These are phyloP conservation scores for Steinernema khuongi DNA, from an alignment of 1,140 invertebrate species.

Conservation along the genomic window DNA sequence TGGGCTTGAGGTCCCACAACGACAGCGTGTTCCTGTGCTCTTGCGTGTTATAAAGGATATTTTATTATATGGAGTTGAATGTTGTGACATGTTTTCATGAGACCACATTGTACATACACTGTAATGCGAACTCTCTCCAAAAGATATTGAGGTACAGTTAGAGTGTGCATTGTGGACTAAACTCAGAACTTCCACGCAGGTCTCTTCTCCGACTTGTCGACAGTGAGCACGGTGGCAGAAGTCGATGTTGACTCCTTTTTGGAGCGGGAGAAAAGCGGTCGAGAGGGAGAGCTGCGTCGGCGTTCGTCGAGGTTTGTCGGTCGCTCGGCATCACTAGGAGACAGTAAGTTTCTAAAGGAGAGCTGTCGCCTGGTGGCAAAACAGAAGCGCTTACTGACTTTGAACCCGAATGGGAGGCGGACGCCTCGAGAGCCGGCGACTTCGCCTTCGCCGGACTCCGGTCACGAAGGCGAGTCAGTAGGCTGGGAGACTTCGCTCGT, in stretches of 20 bases:
- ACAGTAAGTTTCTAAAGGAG: conserved; percentile 30
- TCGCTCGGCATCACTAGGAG: conserved; percentile 35
- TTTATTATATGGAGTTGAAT: too few relatives aligned
- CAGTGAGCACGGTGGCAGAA: not conserved
- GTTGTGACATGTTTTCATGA: not conserved
- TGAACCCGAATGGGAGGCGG: conserved; percentile 29
- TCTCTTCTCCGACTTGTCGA: conserved; percentile 27
- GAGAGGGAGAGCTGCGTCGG: conserved; percentile 28
- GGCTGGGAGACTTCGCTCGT: conserved; percentile 42
- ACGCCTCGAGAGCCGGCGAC: conserved; percentile 29
- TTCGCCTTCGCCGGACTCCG: conserved; percentile 45
- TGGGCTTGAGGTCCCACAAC: too few relatives aligned
- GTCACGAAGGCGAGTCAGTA: conserved; percentile 42
- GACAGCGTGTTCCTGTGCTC: too few relatives aligned
- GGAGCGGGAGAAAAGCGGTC: conserved; percentile 26
- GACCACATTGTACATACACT: conserved; percentile 6
- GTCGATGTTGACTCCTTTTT: conserved; percentile 30
- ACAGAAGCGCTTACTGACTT: conserved; percentile 3
- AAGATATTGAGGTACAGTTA: not conserved
- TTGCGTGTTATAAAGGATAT: too few relatives aligned
- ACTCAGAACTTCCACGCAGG: conserved; percentile 38
- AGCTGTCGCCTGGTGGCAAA: not conserved
- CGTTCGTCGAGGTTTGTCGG: conserved; percentile 22
- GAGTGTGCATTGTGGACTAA: not conserved
- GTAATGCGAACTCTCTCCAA: not conserved